phyloP scores from a whole-genome alignment of 2,113 vertebrate genomes.

The Rhodinocichla rosea region DNA sequence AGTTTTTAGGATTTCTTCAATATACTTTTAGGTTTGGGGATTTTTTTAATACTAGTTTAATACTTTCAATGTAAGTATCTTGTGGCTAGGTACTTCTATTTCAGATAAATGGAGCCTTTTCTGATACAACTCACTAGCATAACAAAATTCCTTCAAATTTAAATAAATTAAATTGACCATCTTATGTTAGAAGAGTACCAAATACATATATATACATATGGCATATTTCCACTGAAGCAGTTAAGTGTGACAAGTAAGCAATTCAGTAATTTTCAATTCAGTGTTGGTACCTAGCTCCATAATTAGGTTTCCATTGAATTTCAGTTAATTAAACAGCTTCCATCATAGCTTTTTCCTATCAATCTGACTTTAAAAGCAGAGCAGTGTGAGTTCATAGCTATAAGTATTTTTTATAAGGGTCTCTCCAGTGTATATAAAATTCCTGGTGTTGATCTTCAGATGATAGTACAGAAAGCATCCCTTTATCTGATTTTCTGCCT shows the following conservation, averaged over 20 bases:
- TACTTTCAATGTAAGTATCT: neutral
- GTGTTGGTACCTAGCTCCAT: neutral
- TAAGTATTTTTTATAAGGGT: neutral
- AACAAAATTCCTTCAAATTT: neutral
- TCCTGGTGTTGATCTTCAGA: neutral
- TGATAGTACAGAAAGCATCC: neutral
- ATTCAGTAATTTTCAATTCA: neutral
- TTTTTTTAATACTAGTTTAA: neutral
- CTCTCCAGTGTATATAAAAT: neutral
- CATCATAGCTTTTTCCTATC: neutral
- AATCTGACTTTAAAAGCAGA: neutral
- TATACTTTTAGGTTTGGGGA: rapidly evolving
- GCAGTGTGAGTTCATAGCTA: neutral
- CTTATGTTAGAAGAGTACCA: neutral
- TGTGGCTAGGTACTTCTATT: neutral
- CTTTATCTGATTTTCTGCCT: neutral
- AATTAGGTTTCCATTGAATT: neutral
- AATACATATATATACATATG: neutral
- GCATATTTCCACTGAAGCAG: neutral
- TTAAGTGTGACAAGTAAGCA: neutral
- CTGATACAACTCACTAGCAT: neutral
- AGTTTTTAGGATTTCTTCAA: neutral
- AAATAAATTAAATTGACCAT: neutral
- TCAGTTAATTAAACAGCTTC: neutral
- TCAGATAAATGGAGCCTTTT: neutral